Conservation (phyloP, 2,113 vertebrate species). For the Pica pica region DNA sequence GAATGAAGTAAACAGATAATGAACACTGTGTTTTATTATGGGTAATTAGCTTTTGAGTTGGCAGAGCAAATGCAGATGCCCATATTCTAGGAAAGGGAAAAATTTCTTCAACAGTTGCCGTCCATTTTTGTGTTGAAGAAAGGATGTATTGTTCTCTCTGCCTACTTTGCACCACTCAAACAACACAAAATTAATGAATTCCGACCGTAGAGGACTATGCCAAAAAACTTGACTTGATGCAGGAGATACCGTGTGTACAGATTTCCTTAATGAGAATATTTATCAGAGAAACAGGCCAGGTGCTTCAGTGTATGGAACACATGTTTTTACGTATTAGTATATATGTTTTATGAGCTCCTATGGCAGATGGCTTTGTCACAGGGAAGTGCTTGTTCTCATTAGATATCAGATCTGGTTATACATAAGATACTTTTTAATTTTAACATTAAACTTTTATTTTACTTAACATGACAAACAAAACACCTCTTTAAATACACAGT, state of each 20-base stretch:
- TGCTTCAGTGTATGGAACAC: not conserved
- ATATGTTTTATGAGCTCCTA: not conserved
- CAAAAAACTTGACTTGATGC: not conserved
- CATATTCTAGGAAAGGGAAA: not conserved
- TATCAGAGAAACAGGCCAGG: not conserved
- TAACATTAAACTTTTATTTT: not conserved
- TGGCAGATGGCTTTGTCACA: not conserved
- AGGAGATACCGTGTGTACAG: not conserved
- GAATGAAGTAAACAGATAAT: not conserved
- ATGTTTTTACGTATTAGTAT: not conserved
- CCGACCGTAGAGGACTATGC: not conserved
- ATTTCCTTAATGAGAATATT: not conserved
- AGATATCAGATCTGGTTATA: not conserved
- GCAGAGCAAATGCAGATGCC: not conserved
- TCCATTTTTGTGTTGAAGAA: not conserved
- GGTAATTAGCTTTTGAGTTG: not conserved
- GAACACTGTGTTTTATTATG: not conserved
- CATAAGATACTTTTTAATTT: not conserved
- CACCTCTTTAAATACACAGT: not conserved
- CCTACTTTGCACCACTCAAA: not conserved
- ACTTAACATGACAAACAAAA: not conserved
- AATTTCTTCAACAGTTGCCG: not conserved
- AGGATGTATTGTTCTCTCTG: not conserved
- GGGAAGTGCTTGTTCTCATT: not conserved
- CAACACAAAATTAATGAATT: not conserved